Evolutionary conservation across 2,113 vertebrate genomes (phyloP), one percentile per base, ranked within the genome.

Genomic region (Channa argus): DNA sequence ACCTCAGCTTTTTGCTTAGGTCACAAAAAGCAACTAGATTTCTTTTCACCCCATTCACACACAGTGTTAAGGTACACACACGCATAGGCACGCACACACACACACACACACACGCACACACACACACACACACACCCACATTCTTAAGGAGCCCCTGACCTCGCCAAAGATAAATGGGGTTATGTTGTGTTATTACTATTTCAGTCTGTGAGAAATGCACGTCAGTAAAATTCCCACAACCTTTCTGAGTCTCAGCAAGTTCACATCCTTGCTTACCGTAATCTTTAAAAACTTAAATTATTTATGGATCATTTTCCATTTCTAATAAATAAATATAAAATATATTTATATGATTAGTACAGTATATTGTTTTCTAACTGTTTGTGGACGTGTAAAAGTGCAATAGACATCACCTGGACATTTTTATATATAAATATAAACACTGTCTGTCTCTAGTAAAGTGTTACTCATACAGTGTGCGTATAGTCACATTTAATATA

Each of bases 191-290:
- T 77, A 51, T 13, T 47, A 37, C 85, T 90, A 89, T 92, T 92
- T 93, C 49, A 15, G 86, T 80, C 88, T 78, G 73, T 94, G 93
- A 89, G 94, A 94, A 93, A 47, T 12, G 0, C 15, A 79, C 1
- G 50, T 66, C 37, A 9, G 51, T 60, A 24, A 74, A 90, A 82
- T 91, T 94, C 93, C 87, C 92, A 93, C 73, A 89, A 88, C 47
- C 45, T 50, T 63, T 76, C 72, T 13, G 15, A 59, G 36, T 79
- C 43, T 50, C 11, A 64, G 67, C 38, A 66, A 46, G n/a, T 59
- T 69, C 37, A 71, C 9, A 34, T 24, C 37, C 2, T 34, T 6
- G 1, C 12, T 56, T 47, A 3, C 3, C 45, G 50, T 71, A 45
- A 70, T 12, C 5, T 0, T 13, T 15, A 2, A 44, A 44, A 63